Conservation (phyloP, 2,113 vertebrate species). For the Sylvia atricapilla region DNA sequence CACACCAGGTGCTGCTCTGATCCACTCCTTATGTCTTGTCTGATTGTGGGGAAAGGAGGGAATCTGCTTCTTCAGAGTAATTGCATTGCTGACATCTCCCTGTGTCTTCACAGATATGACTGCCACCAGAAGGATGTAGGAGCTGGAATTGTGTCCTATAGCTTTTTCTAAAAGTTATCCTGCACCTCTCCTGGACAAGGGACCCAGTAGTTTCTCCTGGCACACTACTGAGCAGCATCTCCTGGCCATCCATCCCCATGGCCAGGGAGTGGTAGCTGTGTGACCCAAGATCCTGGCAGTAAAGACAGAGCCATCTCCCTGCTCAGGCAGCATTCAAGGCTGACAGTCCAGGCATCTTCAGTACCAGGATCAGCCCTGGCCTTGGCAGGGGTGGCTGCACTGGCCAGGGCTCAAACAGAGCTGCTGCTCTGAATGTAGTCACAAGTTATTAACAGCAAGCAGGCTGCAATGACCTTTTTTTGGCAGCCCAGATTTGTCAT, state of each 20-base stretch:
- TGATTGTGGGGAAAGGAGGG: background rate
- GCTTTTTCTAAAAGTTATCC: background rate
- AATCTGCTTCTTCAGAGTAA: background rate
- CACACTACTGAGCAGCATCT: background rate
- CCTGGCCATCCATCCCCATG: background rate
- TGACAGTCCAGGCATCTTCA: background rate
- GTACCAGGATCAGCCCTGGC: background rate
- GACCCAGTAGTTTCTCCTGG: background rate
- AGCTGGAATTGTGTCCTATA: background rate
- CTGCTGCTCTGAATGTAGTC: background rate
- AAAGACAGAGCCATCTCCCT: background rate
- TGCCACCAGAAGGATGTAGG: background rate
- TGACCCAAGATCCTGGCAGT: background rate
- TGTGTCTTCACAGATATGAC: background rate
- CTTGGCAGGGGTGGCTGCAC: background rate
- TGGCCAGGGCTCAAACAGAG: background rate
- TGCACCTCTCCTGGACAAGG: background rate
- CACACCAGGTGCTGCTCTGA: background rate
- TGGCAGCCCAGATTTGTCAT: background rate
- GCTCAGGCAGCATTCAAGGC: accelerated
- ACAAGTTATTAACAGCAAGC: background rate
- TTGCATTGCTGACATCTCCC: background rate
- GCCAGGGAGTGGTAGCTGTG: background rate
- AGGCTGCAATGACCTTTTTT: background rate
- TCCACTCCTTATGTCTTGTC: background rate